Percentiles rank a stretch among this genome's conserved stretches.
Conservation (phyloP, 2,113 vertebrate genomes). For the Pseudorhombus dupliciocellatus region DNA sequence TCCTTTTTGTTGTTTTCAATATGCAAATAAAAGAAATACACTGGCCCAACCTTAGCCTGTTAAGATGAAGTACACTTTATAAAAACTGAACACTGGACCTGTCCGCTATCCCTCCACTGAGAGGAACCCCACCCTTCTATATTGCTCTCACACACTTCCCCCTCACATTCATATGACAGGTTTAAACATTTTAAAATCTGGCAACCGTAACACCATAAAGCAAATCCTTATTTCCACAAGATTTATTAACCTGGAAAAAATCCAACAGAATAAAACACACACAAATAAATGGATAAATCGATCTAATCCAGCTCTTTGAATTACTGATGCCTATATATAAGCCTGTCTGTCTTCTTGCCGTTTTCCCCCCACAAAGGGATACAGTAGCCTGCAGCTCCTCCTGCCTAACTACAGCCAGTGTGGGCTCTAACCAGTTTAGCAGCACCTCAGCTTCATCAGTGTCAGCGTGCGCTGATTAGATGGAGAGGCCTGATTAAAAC, state of each 20-base stretch:
- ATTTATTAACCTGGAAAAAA: not conserved
- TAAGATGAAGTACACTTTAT: conserved; percentile 6
- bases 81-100: conserved; percentile 13
- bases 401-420: conserved; percentile 26
- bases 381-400: conserved; percentile 13
- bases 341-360: conserved; percentile 25
- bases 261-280: not conserved
- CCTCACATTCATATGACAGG: not conserved
- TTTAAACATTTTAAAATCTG: conserved; percentile 3
- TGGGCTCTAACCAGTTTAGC: conserved; percentile 30
- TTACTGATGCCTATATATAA: not conserved
- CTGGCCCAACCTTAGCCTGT: not conserved
- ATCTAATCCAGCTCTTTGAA: not conserved
- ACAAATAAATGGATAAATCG: not conserved
- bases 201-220: not conserved
- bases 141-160: not conserved
- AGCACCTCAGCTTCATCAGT: conserved; percentile 36
- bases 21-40: conserved; percentile 69
- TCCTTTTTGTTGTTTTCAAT: conserved; percentile 77
- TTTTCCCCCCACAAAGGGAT: conserved; percentile 54
- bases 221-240: not conserved
- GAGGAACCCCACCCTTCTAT: conserved; percentile 1
- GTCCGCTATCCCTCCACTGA: conserved; percentile 3
- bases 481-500: conserved; percentile 61
- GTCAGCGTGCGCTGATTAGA: conserved; percentile 53